Conservation (phyloP, 2,888 invertebrate genomes). For the Andrena haemorrhoa region DNA sequence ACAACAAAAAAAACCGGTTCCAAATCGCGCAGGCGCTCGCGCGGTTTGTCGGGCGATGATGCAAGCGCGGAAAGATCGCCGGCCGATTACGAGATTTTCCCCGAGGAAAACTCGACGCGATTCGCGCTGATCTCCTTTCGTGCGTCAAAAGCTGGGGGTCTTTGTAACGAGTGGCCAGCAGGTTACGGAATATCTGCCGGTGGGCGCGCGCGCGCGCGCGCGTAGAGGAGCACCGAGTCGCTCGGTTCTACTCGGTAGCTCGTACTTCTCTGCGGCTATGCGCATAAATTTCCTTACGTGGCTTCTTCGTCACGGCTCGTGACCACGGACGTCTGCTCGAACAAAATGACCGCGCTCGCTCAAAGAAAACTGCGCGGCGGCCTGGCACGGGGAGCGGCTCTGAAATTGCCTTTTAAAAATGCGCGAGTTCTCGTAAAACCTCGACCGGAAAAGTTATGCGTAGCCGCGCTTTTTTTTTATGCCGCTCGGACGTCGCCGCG, state of each 20-base stretch:
- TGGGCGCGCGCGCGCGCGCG: slow-evolving; percentile 21
- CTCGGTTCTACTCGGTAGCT: slow-evolving; percentile 53
- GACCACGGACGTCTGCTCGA: slow-evolving; percentile 65
- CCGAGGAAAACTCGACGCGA: slow-evolving; percentile 7
- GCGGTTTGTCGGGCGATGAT: slow-evolving; percentile 2
- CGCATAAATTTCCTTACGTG: slow-evolving; percentile 72
- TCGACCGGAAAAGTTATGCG: slow-evolving; percentile 52
- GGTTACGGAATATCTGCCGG: slow-evolving; percentile 49
- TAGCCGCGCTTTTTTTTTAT: slow-evolving; percentile 40
- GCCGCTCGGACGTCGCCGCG: slow-evolving; percentile 28
- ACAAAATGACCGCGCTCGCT: slow-evolving; percentile 59
- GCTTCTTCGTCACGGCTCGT: slow-evolving; percentile 68
- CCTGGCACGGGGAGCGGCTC: slow-evolving; percentile 10
- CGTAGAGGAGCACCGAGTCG: slow-evolving; percentile 2
- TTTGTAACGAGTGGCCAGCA: slow-evolving; percentile 31
- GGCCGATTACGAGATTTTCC: slow-evolving; percentile 26
- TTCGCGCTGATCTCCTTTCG: slow-evolving; percentile 44
- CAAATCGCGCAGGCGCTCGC: not conserved
- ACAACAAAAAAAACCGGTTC: not conserved
- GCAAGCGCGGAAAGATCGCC: slow-evolving; percentile 5
- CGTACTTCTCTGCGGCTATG: slow-evolving; percentile 45
- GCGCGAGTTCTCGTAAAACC: slow-evolving; percentile 51
- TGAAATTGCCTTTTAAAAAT: slow-evolving; percentile 54
- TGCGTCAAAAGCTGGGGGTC: slow-evolving; percentile 28
- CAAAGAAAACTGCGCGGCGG: slow-evolving; percentile 41